Evolutionary conservation across 2,888 invertebrate species (phyloP).

Genomic region (Ferdinandea cuprea): DNA sequence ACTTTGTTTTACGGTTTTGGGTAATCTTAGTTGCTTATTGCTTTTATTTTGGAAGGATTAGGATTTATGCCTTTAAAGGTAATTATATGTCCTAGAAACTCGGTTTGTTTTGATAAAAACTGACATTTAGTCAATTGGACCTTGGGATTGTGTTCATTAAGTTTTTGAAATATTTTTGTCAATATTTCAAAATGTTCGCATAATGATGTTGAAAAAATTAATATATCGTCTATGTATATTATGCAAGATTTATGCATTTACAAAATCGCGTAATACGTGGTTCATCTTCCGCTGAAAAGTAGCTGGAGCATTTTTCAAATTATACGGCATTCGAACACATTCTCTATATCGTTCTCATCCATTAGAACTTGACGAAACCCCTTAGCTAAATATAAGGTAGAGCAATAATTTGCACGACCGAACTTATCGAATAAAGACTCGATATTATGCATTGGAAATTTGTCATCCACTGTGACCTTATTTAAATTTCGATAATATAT

Average conservation of each 20-base stretch:
- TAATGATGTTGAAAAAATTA: neutral
- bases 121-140: neutral
- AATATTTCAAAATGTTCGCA: conserved; percentile 3
- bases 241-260: neutral
- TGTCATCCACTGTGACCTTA: conserved; percentile 48
- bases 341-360: neutral
- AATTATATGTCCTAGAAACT: neutral
- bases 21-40: neutral
- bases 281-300: neutral
- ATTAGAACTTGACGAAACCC: conserved; percentile 4
- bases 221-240: neutral
- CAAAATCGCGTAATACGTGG: neutral
- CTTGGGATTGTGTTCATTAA: neutral
- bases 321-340: neutral
- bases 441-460: conserved; percentile 22
- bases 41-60: neutral
- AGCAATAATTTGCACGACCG: conserved; percentile 49
- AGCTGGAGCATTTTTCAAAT: neutral
- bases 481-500: conserved; percentile 23
- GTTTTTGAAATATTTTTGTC: neutral
- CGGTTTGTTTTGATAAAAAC: too few relatives aligned
- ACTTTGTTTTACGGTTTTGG: neutral
- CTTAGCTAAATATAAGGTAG: neutral
- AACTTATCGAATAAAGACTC: conserved; percentile 3
- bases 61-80: neutral